These are phyloP conservation scores for Erpobdella octoculata DNA, from an alignment of 2,888 invertebrate species.

Conservation along the genomic window DNA sequence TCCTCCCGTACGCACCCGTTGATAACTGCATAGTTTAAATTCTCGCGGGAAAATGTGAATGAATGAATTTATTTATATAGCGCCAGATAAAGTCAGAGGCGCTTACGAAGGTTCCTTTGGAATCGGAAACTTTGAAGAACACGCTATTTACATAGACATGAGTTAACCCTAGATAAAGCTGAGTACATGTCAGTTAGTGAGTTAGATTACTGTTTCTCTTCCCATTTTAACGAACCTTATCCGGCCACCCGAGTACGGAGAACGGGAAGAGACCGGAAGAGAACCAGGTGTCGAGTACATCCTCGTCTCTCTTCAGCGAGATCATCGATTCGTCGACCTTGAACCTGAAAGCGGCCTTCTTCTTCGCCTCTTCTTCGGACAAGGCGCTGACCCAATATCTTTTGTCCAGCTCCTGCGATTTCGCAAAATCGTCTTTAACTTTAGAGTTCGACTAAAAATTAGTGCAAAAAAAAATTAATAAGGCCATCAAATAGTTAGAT, in stretches of 20 bases:
- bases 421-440: background rate
- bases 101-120: too few relatives aligned
- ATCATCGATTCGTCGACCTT: conserved; percentile 54
- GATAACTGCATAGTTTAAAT: background rate
- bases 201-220: too few relatives aligned
- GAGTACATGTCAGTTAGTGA: too few relatives aligned
- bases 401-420: conserved; percentile 42
- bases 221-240: conserved; percentile 54
- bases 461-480: background rate
- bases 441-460: background rate
- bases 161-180: too few relatives aligned
- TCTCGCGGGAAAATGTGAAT: too few relatives aligned
- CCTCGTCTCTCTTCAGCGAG: conserved; percentile 64
- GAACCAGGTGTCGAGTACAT: conserved; percentile 98
- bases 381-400: conserved; percentile 61
- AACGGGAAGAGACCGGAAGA: conserved; percentile 93
- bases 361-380: conserved; percentile 66
- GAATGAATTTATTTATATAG: too few relatives aligned
- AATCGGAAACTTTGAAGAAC: too few relatives aligned
- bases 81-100: too few relatives aligned
- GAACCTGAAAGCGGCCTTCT: conserved; percentile 70
- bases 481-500: too few relatives aligned
- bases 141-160: too few relatives aligned
- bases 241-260: conserved; percentile 93
- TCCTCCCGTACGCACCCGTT: background rate